phyloP scores from a whole-genome alignment of 2,888 invertebrate species.

The Drosophila rubida region DNA sequence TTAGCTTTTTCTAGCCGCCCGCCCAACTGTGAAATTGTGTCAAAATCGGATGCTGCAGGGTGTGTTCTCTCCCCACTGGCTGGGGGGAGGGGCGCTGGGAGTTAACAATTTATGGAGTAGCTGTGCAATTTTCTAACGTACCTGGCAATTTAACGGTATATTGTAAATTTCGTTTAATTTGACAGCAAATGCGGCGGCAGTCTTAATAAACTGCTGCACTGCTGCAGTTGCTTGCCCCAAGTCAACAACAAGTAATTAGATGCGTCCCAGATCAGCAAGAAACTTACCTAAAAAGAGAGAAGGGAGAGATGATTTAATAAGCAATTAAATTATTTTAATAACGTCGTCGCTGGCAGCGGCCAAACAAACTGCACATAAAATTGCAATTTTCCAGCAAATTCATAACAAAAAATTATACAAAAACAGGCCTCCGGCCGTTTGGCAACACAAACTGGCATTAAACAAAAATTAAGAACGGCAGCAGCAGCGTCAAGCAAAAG shows the following conservation, averaged over 20 bases:
- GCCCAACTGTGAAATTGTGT: constrained; percentile 70
- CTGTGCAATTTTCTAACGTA: constrained; percentile 64
- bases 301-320: constrained; percentile 64
- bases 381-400: constrained; percentile 79
- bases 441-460: constrained; percentile 57
- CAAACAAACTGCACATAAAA: constrained; percentile 75
- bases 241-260: constrained; percentile 49
- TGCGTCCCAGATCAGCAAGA: constrained; percentile 48
- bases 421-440: constrained; percentile 67
- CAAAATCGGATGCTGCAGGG: constrained; percentile 62
- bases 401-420: constrained; percentile 65
- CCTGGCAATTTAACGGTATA: constrained; percentile 75
- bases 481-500: constrained; percentile 1
- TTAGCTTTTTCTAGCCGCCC: constrained; percentile 33
- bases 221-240: constrained; percentile 18
- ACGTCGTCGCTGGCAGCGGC: constrained; percentile 30
- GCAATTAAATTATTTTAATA: constrained; percentile 78
- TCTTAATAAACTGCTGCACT: constrained; percentile 66
- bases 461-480: constrained; percentile 61
- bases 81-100: constrained; percentile 11
- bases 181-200: constrained; percentile 48
- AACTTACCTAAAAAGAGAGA: constrained; percentile 68
- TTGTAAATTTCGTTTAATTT: constrained; percentile 77
- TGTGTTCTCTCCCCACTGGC: constrained; percentile 16
- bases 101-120: constrained; percentile 45